Conservation (phyloP, 2,797 vertebrate species). For the Periparus ater region DNA sequence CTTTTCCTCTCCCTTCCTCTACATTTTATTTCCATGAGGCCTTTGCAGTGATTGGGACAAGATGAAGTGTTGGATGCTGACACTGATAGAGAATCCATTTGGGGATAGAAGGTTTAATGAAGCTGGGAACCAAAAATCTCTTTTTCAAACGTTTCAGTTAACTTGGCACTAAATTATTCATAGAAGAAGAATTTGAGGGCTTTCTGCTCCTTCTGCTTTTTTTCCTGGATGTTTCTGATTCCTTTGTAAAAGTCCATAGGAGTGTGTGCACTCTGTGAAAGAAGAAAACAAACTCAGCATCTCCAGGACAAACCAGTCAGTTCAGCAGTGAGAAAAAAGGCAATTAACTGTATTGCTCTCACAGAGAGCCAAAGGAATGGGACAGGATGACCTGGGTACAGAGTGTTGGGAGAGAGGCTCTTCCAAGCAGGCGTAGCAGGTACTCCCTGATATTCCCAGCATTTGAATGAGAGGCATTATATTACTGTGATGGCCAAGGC, state of each 20-base stretch:
- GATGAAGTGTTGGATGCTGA: slow-evolving; percentile 45
- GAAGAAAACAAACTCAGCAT: background rate
- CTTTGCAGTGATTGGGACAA: slow-evolving; percentile 36
- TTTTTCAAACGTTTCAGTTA: slow-evolving; percentile 37
- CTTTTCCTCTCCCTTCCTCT: slow-evolving; percentile 1
- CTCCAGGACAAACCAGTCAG: background rate
- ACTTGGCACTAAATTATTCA: slow-evolving; percentile 62
- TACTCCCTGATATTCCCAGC: background rate
- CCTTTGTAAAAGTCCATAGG: background rate
- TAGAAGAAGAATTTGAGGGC: slow-evolving; percentile 32
- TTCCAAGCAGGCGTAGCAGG: background rate
- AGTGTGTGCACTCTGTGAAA: background rate
- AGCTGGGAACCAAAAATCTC: slow-evolving; percentile 51
- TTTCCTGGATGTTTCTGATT: background rate
- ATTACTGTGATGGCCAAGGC: background rate
- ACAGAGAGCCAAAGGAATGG: background rate
- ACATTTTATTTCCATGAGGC: slow-evolving; percentile 21
- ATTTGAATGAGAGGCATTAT: background rate
- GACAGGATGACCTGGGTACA: background rate
- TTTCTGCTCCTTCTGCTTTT: background rate
- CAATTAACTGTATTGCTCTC: background rate
- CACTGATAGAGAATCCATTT: slow-evolving; percentile 46
- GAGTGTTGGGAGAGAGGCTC: background rate
- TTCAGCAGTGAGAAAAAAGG: background rate
- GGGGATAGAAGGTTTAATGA: slow-evolving; percentile 48